Base-by-base conservation (phyloP, 2,113 vertebrate species). In the Crotalus viridis region DNA sequence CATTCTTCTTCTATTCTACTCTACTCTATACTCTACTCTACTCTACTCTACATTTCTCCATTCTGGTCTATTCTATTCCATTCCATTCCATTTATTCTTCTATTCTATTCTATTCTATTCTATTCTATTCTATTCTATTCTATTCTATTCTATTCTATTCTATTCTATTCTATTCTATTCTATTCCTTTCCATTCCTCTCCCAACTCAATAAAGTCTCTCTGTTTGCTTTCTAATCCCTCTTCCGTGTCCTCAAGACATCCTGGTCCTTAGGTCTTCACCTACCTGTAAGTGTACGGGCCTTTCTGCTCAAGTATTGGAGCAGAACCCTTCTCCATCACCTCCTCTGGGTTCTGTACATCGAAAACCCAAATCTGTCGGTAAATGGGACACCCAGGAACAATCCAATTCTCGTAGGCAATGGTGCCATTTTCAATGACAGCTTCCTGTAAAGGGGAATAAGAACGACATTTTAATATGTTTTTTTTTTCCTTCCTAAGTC, bases 241-340 rank as follows among this genome's bases (percentile, higher is more conserved):
- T 19, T 56, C 26, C 69, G 21, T 43, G 24, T 33, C 10, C 33
- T 13, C 1, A 39, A 21, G 19, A 54, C 64, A n/a, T 0, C 9
- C 7, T 39, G 39, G 21, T 33, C n/a, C 24, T 26, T 48, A 43
- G 5, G 61, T 5, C 21, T 93, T 93, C 55, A 21, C 94, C 92
- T 97, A 99, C 99, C 93, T 98, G 96, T 99, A 99, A 0, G 99
- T 99, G 56, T 99, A 99, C 1, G 99, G 99, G 88, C 99, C 99
- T 96, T 91, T 98, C 96, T 99, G 98, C 88, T 94, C 55, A 3
- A 99, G 93, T 64, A 95, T 92, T 64, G 99, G 98, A 21, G 6
- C 95, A 51, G 94, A 94, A 6, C 99, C 98, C 0, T 96, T 5
- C 0, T 92, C 0, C 1, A 97, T 0, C 2, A 99, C 97, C 0